A percentile compares a stretch with the other conserved stretches of the same genome.
phyloP scores from a whole-genome alignment of 2,113 vertebrate genomes.

The Ailuropoda melanoleuca region DNA sequence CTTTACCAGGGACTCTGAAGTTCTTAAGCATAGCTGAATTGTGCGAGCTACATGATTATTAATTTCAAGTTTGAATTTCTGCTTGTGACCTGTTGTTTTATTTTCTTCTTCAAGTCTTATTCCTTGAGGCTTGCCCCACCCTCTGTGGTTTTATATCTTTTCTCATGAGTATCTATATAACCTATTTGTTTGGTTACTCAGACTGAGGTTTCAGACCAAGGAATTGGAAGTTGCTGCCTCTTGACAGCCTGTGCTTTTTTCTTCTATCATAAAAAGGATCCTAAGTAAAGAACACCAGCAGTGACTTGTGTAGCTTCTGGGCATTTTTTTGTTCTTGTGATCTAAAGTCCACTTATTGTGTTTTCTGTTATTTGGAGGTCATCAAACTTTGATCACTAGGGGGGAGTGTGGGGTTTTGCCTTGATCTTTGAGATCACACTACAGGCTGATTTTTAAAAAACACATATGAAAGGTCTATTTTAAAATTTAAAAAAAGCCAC shows the following conservation, averaged over 20 bases:
- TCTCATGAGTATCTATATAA: conserved; percentile 81
- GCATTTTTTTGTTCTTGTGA: conserved; percentile 91
- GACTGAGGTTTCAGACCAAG: conserved; percentile 85
- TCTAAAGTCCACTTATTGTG: conserved; percentile 90
- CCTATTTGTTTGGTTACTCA: conserved; percentile 85
- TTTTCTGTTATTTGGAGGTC: conserved; percentile 90
- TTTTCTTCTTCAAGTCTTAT: conserved; percentile 79
- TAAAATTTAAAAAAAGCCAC: conserved; percentile 59
- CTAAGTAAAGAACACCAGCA: conserved; percentile 89
- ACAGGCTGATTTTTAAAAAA: conserved; percentile 79
- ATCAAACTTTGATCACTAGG: conserved; percentile 90
- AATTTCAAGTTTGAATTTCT: conserved; percentile 60
- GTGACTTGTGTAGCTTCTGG: conserved; percentile 88
- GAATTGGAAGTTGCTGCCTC: conserved; percentile 85
- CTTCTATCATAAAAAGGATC: conserved; percentile 88
- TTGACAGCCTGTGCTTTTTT: conserved; percentile 85
- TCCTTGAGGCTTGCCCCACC: conserved; percentile 74
- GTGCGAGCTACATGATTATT: not conserved
- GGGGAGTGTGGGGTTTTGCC: conserved; percentile 85
- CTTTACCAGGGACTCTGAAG: not conserved
- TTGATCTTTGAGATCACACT: conserved; percentile 83
- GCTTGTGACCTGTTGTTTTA: conserved; percentile 67
- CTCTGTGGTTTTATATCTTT: conserved; percentile 73
- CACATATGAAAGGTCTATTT: conserved; percentile 70
- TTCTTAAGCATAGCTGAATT: not conserved